Evolutionary conservation across 92 coral and sea anemone genomes (phyloP), one percentile per base, ranked within the genome.

Genomic region (Porites lobata): DNA sequence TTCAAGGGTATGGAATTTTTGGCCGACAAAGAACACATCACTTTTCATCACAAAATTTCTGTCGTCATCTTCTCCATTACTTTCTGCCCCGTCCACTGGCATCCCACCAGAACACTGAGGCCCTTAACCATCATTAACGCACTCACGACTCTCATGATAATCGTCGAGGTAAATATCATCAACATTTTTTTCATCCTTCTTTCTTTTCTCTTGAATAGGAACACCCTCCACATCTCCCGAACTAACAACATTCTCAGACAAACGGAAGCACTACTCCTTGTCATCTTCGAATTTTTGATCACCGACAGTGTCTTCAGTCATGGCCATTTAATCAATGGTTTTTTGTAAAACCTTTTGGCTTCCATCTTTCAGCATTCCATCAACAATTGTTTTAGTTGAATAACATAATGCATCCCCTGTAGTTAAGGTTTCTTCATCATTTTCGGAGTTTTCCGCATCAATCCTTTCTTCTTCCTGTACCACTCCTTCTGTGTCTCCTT

Each of bases 1-100:
- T 13, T n/a, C 43, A 8, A 81, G 12, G 50, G 15, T 2, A 81
- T 22, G 51, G 32, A 81, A 81, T 20, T 81, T 81, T 51, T 64
- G n/a, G 2, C 86, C 86, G 18, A 81, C 59, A 64, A 67, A 81
- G 76, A 81, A 81, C 24, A 81, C n/a, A 20, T 81, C 65, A 67
- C 65, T 51, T 29, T 81, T 20, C 62, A 11, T 67, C 22, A 19
- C 72, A 3, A 38, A 32, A 19, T 1, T n/a, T 19, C 74, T 51
- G 1, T 17, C 62, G n/a, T 24, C 38, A 19, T 38, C 61, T 43
- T 21, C 38, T 65, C 85, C 65, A 59, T 59, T 12, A 59, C 65
- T 18, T 59, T 59, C 15, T 59, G 14, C 65, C 65, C 18, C 65
- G 14, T 59, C 65, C 65, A 2, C 13, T 59, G 26, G 69, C 69